phyloP scores from a whole-genome alignment of 1,140 invertebrate genomes.

The Pogonognathellus flavescens region DNA sequence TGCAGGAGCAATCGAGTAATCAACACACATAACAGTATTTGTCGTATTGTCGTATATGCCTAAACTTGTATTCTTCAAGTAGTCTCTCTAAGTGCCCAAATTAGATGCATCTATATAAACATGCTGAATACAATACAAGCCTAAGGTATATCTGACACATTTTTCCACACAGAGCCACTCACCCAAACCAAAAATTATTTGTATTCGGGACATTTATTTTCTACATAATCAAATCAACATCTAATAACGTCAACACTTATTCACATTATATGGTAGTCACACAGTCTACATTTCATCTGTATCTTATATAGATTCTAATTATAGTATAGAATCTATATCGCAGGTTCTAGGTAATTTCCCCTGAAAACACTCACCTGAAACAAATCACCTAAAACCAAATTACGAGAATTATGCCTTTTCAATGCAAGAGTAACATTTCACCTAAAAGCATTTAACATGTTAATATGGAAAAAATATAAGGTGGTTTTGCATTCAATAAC shows the following conservation, averaged over 20 bases:
- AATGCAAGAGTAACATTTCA: too few relatives aligned
- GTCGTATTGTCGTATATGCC: too few relatives aligned
- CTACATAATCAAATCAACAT: slow-evolving; percentile 25
- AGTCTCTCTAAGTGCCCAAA: neutral
- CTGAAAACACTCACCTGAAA: too few relatives aligned
- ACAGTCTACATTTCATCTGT: slow-evolving; percentile 11
- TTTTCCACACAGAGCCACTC: neutral
- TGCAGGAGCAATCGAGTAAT: neutral
- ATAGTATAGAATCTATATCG: too few relatives aligned
- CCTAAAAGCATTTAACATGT: too few relatives aligned
- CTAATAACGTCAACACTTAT: neutral
- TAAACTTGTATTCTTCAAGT: neutral
- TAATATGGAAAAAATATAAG: too few relatives aligned
- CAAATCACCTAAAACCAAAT: too few relatives aligned
- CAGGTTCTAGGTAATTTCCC: too few relatives aligned
- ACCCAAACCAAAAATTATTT: neutral
- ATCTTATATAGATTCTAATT: too few relatives aligned
- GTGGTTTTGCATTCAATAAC: too few relatives aligned
- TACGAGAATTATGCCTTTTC: too few relatives aligned
- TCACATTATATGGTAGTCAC: neutral
- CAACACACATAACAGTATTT: too few relatives aligned
- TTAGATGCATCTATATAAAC: neutral
- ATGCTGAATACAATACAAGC: neutral
- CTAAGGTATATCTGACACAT: neutral
- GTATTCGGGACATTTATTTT: slow-evolving; percentile 19